Percentiles rank a stretch among this genome's conserved stretches.
These are phyloP conservation scores for Lucifuga dentata DNA, from an alignment of 2,113 vertebrate genomes.

Conservation along the genomic window DNA sequence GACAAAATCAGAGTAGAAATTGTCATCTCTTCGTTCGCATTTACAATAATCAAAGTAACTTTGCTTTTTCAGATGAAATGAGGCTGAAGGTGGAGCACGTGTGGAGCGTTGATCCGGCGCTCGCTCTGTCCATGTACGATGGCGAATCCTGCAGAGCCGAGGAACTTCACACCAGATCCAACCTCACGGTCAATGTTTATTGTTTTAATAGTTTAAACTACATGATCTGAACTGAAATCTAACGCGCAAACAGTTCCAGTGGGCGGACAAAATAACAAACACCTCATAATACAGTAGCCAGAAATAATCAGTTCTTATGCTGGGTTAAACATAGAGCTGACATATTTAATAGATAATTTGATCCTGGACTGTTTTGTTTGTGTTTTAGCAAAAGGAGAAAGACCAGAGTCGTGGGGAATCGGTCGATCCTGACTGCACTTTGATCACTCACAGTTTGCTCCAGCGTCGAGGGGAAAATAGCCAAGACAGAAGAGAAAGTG, in stretches of 20 bases:
- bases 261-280: too few species aligned
- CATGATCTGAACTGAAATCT: too few species aligned
- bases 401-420: slow-evolving; percentile 67
- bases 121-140: slow-evolving; percentile 88
- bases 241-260: too few species aligned
- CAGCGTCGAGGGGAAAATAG: slow-evolving; percentile 77
- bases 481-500: slow-evolving; percentile 38
- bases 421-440: slow-evolving; percentile 90
- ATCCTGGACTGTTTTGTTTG: neutral
- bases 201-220: too few species aligned
- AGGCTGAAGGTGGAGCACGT: slow-evolving; percentile 81
- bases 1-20: neutral
- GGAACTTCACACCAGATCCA: slow-evolving; percentile 33
- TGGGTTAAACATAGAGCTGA: too few species aligned
- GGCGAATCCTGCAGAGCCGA: slow-evolving; percentile 54
- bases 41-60: slow-evolving; percentile 5
- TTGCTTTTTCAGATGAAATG: slow-evolving; percentile 25
- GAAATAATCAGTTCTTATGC: too few species aligned
- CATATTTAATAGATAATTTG: neutral
- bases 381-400: slow-evolving; percentile 17
- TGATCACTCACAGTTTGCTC: slow-evolving; percentile 90
- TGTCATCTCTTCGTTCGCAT: neutral
- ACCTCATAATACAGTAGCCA: too few species aligned
- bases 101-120: slow-evolving; percentile 93
- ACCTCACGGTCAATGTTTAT: too few species aligned